phyloP scores from a whole-genome alignment of 1,140 invertebrate genomes.

The Leptinotarsa defecta region DNA sequence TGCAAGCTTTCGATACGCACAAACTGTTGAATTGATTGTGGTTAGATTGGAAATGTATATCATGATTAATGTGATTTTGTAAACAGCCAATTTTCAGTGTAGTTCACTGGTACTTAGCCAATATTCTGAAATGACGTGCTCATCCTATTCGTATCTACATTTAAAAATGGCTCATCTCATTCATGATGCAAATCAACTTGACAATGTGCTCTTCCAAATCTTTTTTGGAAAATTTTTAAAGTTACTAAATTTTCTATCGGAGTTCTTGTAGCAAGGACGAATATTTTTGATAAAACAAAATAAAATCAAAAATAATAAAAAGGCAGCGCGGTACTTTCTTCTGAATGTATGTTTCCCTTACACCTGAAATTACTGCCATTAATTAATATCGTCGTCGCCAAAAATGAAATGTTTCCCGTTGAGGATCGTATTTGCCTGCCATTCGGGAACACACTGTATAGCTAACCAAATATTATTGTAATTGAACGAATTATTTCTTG shows the following conservation, averaged over 20 bases:
- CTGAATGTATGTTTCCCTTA: background rate
- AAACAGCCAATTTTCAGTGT: too few species aligned
- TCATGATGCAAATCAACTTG: conserved; percentile 6
- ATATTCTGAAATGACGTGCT: background rate
- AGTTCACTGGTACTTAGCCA: background rate
- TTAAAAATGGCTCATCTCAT: conserved; percentile 9
- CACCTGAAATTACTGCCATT: too few species aligned
- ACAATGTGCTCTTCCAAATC: conserved; percentile 14
- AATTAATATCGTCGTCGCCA: too few species aligned
- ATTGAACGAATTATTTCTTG: conserved; percentile 7
- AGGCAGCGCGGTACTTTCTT: background rate
- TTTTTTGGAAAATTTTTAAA: conserved; percentile 8
- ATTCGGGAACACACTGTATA: conserved; percentile 23
- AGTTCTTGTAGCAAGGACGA: background rate
- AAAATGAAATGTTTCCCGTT: too few species aligned
- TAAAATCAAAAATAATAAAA: conserved; percentile 12
- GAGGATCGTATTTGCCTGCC: background rate
- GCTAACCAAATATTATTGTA: conserved; percentile 18
- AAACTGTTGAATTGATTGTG: background rate
- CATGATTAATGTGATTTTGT: background rate
- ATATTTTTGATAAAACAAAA: conserved; percentile 20
- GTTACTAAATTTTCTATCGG: conserved; percentile 12
- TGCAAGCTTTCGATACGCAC: background rate
- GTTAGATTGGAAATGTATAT: conserved; percentile 4
- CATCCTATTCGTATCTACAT: background rate